These are phyloP conservation scores for Oryzias dopingdopingensis DNA, from an alignment of 2,797 vertebrate genomes.

Conservation along the genomic window DNA sequence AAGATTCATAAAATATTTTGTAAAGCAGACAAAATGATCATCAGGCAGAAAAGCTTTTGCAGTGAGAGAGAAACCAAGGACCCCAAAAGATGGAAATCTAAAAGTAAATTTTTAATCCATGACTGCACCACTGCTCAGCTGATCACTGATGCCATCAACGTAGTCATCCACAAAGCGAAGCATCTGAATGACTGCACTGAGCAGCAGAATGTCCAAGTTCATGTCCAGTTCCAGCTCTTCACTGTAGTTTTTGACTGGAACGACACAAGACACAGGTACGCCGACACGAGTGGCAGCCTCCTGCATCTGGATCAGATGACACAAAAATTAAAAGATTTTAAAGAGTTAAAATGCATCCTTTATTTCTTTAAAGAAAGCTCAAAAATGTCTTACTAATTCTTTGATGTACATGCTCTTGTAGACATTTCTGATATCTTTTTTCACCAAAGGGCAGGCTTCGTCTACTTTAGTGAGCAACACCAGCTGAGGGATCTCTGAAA, in stretches of 20 bases:
- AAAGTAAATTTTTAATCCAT: too few species aligned
- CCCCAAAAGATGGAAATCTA: too few species aligned
- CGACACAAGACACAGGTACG: conserved; percentile 68
- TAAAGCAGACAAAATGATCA: too few species aligned
- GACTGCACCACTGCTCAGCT: not conserved
- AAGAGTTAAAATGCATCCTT: too few species aligned
- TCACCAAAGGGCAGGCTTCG: conserved; percentile 57
- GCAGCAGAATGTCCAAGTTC: conserved; percentile 72
- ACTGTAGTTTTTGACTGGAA: conserved; percentile 78
- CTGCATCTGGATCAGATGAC: conserved; percentile 51
- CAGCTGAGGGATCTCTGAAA: conserved; percentile 65
- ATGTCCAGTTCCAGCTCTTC: conserved; percentile 61
- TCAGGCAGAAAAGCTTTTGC: too few species aligned
- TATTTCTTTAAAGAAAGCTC: not conserved
- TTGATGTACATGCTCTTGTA: conserved; percentile 57
- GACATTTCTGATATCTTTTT: conserved; percentile 34
- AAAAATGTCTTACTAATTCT: conserved; percentile 40
- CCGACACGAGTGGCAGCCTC: conserved; percentile 65
- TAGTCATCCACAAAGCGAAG: conserved; percentile 67
- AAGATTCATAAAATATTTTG: too few species aligned
- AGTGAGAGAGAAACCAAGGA: too few species aligned
- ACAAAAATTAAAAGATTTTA: too few species aligned
- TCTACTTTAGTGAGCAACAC: conserved; percentile 68
- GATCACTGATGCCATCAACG: conserved; percentile 54
- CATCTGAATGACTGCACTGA: conserved; percentile 64